Evolutionary conservation across 2,113 vertebrate genomes (phyloP).

Genomic region (Mus spicilegus): DNA sequence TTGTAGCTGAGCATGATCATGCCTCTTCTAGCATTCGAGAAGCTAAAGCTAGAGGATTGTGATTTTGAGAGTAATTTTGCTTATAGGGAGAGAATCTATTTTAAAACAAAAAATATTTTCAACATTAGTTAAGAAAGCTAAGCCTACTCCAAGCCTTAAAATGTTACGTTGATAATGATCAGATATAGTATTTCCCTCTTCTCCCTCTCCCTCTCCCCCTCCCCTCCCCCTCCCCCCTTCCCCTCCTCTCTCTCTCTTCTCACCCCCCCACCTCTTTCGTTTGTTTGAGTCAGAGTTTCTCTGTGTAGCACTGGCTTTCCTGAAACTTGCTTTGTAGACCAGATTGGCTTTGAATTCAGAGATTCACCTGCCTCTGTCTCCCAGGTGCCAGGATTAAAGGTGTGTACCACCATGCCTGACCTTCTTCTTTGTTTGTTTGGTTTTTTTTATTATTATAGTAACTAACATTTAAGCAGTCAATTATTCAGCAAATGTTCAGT

Average conservation of each 20-base stretch:
- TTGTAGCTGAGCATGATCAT: not conserved
- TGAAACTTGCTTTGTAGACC: not conserved
- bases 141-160: not conserved
- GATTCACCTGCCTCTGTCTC: not conserved
- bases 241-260: no score
- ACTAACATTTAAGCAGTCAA: slow-evolving; percentile 41
- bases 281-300: not conserved
- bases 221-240: no score
- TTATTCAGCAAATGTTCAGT: not conserved
- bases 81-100: not conserved
- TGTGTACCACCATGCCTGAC: not conserved
- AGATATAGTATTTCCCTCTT: not conserved
- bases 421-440: not conserved
- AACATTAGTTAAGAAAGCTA: not conserved
- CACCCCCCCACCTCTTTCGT: no score
- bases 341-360: not conserved
- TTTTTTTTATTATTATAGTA: slow-evolving; percentile 9
- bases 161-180: not conserved
- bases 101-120: not conserved
- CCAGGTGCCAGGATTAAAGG: not conserved
- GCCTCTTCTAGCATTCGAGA: not conserved
- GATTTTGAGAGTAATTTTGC: not conserved
- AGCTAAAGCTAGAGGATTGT: not conserved
- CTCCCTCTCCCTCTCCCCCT: no score
- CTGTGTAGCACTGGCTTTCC: not conserved